Evolutionary conservation across 2,797 vertebrate species (phyloP).

Genomic region (Diplodus sargus): DNA sequence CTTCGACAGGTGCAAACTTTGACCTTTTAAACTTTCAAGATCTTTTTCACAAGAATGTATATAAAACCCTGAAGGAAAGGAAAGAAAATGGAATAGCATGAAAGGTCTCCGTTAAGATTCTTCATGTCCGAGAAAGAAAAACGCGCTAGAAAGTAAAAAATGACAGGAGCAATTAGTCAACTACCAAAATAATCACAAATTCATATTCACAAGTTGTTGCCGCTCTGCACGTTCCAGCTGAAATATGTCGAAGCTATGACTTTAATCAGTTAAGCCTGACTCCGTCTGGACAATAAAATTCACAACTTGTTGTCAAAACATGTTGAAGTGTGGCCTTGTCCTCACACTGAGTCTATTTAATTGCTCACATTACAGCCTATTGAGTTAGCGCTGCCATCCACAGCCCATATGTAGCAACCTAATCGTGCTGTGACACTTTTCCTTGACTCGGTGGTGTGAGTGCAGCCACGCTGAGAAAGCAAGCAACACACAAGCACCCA

Average conservation of each 20-base stretch:
- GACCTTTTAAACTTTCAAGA: too few relatives aligned
- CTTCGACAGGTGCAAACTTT: too few relatives aligned
- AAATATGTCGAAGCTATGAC: background rate
- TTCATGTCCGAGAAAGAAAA: background rate
- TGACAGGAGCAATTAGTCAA: accelerated
- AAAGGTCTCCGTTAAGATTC: background rate
- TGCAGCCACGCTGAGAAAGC: constrained; percentile 3
- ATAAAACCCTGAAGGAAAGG: too few relatives aligned
- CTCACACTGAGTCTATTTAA: background rate
- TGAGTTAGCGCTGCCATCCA: constrained; percentile 22
- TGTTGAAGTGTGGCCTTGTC: constrained; percentile 4
- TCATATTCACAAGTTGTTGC: accelerated
- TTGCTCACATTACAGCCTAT: constrained; percentile 6
- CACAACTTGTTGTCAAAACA: constrained; percentile 27
- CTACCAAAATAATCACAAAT: background rate
- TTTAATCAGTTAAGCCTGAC: constrained; percentile 25
- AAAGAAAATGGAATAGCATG: too few relatives aligned
- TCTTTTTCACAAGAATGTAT: too few relatives aligned
- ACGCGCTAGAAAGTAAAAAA: background rate
- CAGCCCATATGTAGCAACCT: background rate
- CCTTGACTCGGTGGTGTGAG: background rate
- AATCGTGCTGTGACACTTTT: background rate
- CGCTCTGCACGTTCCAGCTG: constrained; percentile 1
- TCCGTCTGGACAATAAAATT: constrained; percentile 23
- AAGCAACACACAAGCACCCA: background rate